Evolutionary conservation across 2,113 vertebrate species (phyloP).

Genomic region (Microtus ochrogaster): DNA sequence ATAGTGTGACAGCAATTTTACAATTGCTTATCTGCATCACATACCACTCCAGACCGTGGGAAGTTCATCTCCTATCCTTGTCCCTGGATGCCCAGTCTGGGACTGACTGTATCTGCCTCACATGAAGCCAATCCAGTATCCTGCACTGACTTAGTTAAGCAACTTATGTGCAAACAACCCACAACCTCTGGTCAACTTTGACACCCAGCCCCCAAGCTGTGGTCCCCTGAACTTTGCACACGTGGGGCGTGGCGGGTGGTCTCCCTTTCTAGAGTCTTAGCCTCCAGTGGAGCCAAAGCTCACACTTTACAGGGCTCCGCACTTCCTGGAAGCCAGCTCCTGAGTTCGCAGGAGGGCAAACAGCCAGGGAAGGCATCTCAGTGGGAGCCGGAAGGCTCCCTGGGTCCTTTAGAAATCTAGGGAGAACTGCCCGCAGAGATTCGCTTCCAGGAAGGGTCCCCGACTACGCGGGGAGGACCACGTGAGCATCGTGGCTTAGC

Average conservation of each 20-base stretch:
- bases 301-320: neutral
- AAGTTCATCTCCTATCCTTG: neutral
- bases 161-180: neutral
- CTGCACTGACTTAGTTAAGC: neutral
- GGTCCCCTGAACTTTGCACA: neutral
- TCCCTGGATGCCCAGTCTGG: neutral
- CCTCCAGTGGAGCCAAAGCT: neutral
- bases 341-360: neutral
- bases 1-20: neutral
- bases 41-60: neutral
- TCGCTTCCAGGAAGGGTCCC: neutral
- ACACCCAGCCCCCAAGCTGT: neutral
- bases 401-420: neutral
- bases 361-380: neutral
- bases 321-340: rapidly evolving
- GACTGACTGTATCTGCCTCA: neutral
- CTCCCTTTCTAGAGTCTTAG: too few species aligned
- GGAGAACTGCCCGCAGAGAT: constrained; percentile 11
- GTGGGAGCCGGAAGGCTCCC: neutral
- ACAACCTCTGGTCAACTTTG: neutral
- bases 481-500: constrained; percentile 43
- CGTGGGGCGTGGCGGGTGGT: neutral
- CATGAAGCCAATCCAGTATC: neutral
- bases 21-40: neutral
- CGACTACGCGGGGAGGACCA: constrained; percentile 32